Evolutionary conservation across 1,140 invertebrate species (phyloP).

Genomic region (Drosophila saltans): DNA sequence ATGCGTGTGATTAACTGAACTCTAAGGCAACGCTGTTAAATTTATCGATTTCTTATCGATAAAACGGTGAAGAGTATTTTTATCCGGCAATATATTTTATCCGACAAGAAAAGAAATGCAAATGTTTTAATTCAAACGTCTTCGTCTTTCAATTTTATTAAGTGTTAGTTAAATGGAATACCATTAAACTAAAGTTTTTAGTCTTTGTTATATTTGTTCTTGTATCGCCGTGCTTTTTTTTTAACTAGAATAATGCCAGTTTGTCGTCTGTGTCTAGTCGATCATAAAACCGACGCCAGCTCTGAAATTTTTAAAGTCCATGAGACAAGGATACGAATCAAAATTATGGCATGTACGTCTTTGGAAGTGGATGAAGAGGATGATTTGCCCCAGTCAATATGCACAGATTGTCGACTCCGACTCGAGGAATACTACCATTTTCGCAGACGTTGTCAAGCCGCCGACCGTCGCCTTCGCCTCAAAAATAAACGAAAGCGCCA

Average conservation of each 20-base stretch:
- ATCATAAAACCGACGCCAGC: slow-evolving; percentile 37
- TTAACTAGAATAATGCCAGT: slow-evolving; percentile 22
- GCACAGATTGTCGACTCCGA: slow-evolving; percentile 44
- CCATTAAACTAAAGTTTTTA: neutral
- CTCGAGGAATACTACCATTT: slow-evolving; percentile 61
- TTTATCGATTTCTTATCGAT: no score
- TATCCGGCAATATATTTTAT: no score
- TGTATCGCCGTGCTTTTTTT: neutral
- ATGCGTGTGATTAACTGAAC: no score
- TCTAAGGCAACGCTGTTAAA: no score
- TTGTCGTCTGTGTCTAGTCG: slow-evolving; percentile 58
- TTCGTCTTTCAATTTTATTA: neutral
- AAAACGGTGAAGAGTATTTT: no score
- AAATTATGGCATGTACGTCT: slow-evolving; percentile 54
- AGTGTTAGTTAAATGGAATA: neutral
- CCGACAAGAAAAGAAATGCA: no score
- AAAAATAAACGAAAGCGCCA: neutral
- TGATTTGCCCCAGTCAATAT: slow-evolving; percentile 55
- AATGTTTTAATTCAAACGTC: no score
- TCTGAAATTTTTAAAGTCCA: slow-evolving; percentile 33
- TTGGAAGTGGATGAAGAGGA: slow-evolving; percentile 55
- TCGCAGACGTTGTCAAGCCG: slow-evolving; percentile 52
- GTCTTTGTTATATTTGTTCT: neutral
- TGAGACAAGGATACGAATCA: slow-evolving; percentile 10
- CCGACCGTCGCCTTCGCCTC: slow-evolving; percentile 35